Percentiles rank a stretch among this genome's conserved stretches.
These are phyloP conservation scores for Xanthostigma xanthostigma DNA, from an alignment of 2,888 invertebrate species.

Conservation along the genomic window DNA sequence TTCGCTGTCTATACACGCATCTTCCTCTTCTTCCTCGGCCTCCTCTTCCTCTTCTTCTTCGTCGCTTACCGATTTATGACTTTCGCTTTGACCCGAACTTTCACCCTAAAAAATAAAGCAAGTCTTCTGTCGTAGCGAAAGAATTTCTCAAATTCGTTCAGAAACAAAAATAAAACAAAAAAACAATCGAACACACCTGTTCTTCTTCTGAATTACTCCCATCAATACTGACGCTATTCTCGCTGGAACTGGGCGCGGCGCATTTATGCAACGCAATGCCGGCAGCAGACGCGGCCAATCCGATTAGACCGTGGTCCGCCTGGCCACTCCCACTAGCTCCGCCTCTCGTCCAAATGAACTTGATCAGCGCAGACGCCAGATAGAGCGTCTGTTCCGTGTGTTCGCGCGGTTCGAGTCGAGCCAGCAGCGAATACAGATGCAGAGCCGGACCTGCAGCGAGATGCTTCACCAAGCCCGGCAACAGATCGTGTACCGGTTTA, in stretches of 20 bases:
- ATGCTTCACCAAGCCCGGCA: slow-evolving; percentile 82
- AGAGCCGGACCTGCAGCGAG: slow-evolving; percentile 76
- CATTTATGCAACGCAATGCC: slow-evolving; percentile 34
- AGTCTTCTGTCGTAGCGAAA: not conserved
- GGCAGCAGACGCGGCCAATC: slow-evolving; percentile 28
- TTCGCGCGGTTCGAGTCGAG: slow-evolving; percentile 75
- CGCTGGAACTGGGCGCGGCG: slow-evolving; percentile 47
- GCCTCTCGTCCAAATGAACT: slow-evolving; percentile 80
- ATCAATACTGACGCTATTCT: slow-evolving; percentile 67
- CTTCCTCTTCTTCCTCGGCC: slow-evolving; percentile 27
- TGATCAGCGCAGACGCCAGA: slow-evolving; percentile 76
- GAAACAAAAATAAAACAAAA: slow-evolving; percentile 3
- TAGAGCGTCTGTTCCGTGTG: slow-evolving; percentile 87
- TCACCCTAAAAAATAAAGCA: slow-evolving; percentile 36
- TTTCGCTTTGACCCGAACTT: slow-evolving; percentile 37
- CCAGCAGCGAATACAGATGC: slow-evolving; percentile 75
- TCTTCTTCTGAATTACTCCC: slow-evolving; percentile 70
- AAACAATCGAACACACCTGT: slow-evolving; percentile 24
- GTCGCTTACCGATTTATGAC: slow-evolving; percentile 33
- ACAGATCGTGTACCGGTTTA: slow-evolving; percentile 79
- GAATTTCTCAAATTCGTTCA: not conserved
- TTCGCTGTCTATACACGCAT: slow-evolving; percentile 25
- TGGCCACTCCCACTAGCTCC: slow-evolving; percentile 22
- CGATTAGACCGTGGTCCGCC: slow-evolving; percentile 26
- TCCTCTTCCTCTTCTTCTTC: slow-evolving; percentile 31